phyloP scores from a whole-genome alignment of 2,888 invertebrate genomes.

The Perizoma flavofasciatum region DNA sequence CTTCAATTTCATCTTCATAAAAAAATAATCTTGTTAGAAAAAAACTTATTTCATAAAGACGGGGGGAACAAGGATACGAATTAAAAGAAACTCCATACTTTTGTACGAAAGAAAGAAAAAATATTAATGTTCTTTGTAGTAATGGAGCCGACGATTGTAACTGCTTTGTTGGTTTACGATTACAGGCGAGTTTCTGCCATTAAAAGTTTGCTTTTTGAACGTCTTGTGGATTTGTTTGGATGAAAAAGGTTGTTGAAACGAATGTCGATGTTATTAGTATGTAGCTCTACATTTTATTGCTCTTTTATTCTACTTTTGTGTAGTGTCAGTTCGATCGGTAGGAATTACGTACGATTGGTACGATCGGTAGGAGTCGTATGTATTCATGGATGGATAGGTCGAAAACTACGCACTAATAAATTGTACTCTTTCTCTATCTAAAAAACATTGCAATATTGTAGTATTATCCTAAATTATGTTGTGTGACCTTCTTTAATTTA shows the following conservation, averaged over 20 bases:
- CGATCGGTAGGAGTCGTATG: too few species aligned
- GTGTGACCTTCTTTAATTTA: too few species aligned
- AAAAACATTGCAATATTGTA: too few species aligned
- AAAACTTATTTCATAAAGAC: conserved; percentile 79
- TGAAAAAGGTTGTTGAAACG: neutral
- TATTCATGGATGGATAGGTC: too few species aligned
- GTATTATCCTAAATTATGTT: too few species aligned
- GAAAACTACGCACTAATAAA: too few species aligned
- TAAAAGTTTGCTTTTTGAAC: conserved; percentile 42
- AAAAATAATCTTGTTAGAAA: conserved; percentile 77
- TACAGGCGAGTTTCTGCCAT: conserved; percentile 27
- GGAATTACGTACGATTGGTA: too few species aligned
- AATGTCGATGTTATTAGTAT: neutral
- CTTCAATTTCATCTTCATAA: conserved; percentile 76
- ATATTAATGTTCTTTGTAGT: conserved; percentile 66
- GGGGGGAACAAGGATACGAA: conserved; percentile 51
- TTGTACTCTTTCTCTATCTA: too few species aligned
- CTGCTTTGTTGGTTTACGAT: conserved; percentile 59
- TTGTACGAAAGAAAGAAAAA: conserved; percentile 42
- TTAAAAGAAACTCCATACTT: conserved; percentile 62
- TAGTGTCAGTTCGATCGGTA: too few species aligned
- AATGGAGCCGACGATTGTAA: conserved; percentile 62
- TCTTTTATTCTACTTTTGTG: too few species aligned
- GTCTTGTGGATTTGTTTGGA: conserved; percentile 3
- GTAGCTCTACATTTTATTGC: neutral